Evolutionary conservation across 2,113 vertebrate species (phyloP), one percentile per base, ranked within the genome.

Genomic region (Furnarius figulus): DNA sequence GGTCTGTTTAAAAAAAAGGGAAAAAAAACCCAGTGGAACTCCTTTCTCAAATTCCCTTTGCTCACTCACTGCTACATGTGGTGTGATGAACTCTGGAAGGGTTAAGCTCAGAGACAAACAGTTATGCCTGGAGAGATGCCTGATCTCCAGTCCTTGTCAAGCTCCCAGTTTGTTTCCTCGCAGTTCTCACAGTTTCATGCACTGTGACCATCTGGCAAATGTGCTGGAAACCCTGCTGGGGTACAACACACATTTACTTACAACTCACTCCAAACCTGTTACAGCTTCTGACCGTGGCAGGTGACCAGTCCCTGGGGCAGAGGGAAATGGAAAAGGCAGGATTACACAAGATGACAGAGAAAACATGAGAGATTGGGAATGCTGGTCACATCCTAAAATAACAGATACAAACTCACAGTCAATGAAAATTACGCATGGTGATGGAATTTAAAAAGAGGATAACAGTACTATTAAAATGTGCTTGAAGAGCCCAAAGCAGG

Each of bases 181-280:
- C 81, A 58, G 37, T 78, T 50, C n/a, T 65, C 12, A 1, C 75
- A 56, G 2, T 83, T 78, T 31, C 47, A 20, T 55, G 40, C 42
- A 6, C 63, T 63, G 55, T 63, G 46, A 35, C 59, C 13, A 1
- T 62, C 55, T 88, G 79, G 65, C 30, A 56, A 55, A 75, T 27
- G 82, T 47, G n/a, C 75, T 66, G 86, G 62, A 55, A 90, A 4
- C 63, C 67, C 62, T 1, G 1, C 85, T 73, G 67, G 46, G 55
- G 3, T 66, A 24, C 68, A 62, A 3, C 31, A 73, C 58, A 6
- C 28, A 2, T 49, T 67, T 44, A 8, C 25, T 37, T 83, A 33
- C 24, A 46, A 0, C 62, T 83, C 0, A 0, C 35, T 84, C 40
- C 68, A 77, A 18, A 70, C 40, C 53, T 56, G 30, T 67, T 75